Conservation (phyloP, 2,888 invertebrate genomes). For the Pristionchus exspectatus region DNA sequence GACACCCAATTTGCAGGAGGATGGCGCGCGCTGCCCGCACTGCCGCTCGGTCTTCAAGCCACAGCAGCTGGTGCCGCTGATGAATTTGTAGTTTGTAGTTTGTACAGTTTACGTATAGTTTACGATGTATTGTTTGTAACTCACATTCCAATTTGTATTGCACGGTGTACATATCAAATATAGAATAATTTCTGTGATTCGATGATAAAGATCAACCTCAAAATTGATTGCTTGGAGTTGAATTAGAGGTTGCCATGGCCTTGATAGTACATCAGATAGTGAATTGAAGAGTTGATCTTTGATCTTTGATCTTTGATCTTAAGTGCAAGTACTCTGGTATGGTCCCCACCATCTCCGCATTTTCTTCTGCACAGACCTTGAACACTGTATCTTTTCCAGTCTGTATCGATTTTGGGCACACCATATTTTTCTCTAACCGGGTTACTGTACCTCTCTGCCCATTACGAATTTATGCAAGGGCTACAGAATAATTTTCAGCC, state of each 20-base stretch:
- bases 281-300: not conserved
- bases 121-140: not conserved
- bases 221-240: not conserved
- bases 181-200: not conserved
- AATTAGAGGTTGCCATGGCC: not conserved
- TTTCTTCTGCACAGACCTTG: too few relatives aligned
- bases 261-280: not conserved
- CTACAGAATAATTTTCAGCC: too few relatives aligned
- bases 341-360: too few relatives aligned
- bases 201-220: not conserved
- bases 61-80: constrained; percentile 67
- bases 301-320: too few relatives aligned
- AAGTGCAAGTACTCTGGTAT: too few relatives aligned
- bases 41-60: constrained; percentile 70
- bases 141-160: not conserved
- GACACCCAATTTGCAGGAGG: constrained; percentile 59
- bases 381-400: too few relatives aligned
- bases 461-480: too few relatives aligned
- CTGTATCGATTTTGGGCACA: too few relatives aligned
- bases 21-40: constrained; percentile 68
- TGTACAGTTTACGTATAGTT: not conserved
- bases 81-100: constrained; percentile 64
- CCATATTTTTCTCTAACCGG: too few relatives aligned
- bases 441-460: too few relatives aligned
- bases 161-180: constrained; percentile 5